Evolutionary conservation across 1,140 invertebrate genomes (phyloP).

Genomic region (Dendroctonus valens): DNA sequence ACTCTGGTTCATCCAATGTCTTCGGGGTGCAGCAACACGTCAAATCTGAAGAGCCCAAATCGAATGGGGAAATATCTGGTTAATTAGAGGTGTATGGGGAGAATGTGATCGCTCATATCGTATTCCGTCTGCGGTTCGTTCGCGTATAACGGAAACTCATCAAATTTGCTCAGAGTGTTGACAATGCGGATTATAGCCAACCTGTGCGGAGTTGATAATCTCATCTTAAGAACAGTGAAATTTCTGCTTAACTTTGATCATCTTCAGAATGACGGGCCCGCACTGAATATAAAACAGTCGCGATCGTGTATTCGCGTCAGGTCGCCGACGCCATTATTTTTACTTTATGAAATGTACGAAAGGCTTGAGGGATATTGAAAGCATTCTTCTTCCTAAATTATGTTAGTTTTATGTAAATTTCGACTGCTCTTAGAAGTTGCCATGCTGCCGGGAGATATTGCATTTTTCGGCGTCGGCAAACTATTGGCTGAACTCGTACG

Average conservation of each 20-base stretch:
- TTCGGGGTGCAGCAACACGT: too few relatives aligned
- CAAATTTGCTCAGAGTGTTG: constrained; percentile 51
- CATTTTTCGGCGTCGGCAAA: constrained; percentile 18
- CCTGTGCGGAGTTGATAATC: constrained; percentile 48
- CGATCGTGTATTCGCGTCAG: constrained; percentile 32
- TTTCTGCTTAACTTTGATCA: constrained; percentile 51
- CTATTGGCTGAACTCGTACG: constrained; percentile 15
- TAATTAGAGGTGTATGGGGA: not conserved
- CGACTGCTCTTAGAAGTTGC: constrained; percentile 8
- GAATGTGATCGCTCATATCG: constrained; percentile 37
- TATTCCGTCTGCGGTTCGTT: constrained; percentile 41
- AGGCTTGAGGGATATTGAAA: constrained; percentile 35
- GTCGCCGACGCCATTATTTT: constrained; percentile 36
- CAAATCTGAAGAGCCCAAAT: too few relatives aligned
- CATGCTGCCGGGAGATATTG: constrained; percentile 11
- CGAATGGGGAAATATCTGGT: not conserved
- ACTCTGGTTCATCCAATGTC: too few relatives aligned
- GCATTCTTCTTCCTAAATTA: constrained; percentile 32
- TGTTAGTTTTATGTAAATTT: constrained; percentile 30
- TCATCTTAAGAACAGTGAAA: constrained; percentile 50
- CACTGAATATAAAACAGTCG: constrained; percentile 46
- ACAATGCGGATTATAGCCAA: constrained; percentile 50
- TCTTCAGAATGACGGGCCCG: constrained; percentile 49
- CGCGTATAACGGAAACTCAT: constrained; percentile 50
- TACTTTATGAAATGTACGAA: constrained; percentile 36